Conservation (phyloP, 2,113 vertebrate species). For the Ramphastos sulfuratus region DNA sequence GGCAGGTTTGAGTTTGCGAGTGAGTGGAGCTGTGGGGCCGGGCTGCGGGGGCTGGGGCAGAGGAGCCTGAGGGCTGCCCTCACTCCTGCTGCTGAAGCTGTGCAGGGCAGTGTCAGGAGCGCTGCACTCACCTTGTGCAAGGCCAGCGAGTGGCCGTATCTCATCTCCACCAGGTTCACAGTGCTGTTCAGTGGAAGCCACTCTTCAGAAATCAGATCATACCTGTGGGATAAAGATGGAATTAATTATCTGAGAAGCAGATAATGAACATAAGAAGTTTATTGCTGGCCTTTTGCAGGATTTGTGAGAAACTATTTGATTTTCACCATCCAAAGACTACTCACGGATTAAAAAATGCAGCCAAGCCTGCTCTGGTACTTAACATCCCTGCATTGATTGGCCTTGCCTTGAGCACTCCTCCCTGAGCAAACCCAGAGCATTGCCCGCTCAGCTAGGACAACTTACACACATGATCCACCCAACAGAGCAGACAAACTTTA, state of each 20-base stretch:
- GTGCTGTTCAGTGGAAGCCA: constrained; percentile 87
- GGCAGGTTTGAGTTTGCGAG: background rate
- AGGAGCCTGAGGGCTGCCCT: too few species aligned
- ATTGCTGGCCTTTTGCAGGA: background rate
- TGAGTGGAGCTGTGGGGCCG: background rate
- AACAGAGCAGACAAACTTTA: background rate
- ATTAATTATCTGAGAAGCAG: background rate
- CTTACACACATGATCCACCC: background rate
- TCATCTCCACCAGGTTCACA: constrained; percentile 83
- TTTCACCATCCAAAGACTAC: background rate
- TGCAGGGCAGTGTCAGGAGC: background rate
- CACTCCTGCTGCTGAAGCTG: too few species aligned
- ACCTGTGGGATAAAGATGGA: constrained; percentile 72
- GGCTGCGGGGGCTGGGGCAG: too few species aligned
- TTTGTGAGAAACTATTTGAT: background rate
- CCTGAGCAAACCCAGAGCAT: background rate
- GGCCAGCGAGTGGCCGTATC: constrained; percentile 93
- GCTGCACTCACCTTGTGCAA: constrained; percentile 80
- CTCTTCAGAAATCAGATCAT: constrained; percentile 82
- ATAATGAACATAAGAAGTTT: background rate
- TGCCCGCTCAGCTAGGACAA: background rate
- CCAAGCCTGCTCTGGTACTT: background rate
- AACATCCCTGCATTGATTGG: background rate
- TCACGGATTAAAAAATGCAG: background rate
- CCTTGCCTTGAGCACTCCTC: background rate